Base-by-base conservation (phyloP, 2,797 vertebrate genomes). In the Sebastes glaucus region DNA sequence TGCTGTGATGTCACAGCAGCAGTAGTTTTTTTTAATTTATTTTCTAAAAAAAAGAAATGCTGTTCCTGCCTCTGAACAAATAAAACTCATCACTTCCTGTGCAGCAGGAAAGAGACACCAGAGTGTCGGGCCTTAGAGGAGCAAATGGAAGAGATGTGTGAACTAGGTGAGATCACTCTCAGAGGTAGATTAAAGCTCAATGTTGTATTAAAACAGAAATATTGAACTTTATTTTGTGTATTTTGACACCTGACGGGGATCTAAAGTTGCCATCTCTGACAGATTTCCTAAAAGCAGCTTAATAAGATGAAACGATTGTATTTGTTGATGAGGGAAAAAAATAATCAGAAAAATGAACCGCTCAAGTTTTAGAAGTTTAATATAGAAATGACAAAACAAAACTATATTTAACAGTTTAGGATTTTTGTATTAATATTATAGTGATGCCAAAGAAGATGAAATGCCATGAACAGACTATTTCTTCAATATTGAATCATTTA, bases 61-160 rank as follows among this genome's bases (percentile, higher is more conserved):
- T 11, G 14, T 25, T 75, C 30, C 65, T 67, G 67, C 57, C 53
- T 33, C 30, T 78, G 72, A 68, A 28, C 62, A 81, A 85, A 83
- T 68, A 55, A 4, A 82, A 55, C 62, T 53, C 55, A 13, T 71
- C 27, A 30, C 70, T 86, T 91, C 83, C 88, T 82, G 74, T 83
- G 49, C 25, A 74, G 71, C 75, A 88, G 83, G 86, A 89, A 90
- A 65, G 62, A 61, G 33, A 22, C 20, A 18, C 25, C 30, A 61
- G 60, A 53, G 28, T 4, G 61, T 60, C 5, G 5, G 11, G 18
- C 52, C 33, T 69, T 30, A 67, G 38, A 67, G 5, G 35, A 71
- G 32, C 52, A n/a, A 70, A 32, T 79, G 83, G 85, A 82, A 84
- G 81, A 74, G 71, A 32, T 53, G 49, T 55, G 53, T 49, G 3